These are phyloP conservation scores for Hypotaenidia okinawae DNA, from an alignment of 2,797 vertebrate species.

Conservation along the genomic window DNA sequence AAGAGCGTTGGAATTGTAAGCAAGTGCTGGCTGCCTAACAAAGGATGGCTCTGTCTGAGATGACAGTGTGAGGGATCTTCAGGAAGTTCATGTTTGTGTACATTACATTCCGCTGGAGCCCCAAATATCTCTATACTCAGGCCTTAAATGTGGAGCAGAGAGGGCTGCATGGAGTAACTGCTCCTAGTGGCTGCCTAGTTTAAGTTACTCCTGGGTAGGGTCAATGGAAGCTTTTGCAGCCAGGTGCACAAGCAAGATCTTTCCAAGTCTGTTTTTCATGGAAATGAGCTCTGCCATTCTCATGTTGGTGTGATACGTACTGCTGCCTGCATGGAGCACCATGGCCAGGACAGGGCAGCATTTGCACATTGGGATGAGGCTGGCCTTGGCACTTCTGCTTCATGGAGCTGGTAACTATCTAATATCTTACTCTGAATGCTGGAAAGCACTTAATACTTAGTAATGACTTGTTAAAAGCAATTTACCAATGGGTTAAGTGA, in stretches of 20 bases:
- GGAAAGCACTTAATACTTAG: not conserved
- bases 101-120: not conserved
- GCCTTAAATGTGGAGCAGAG: not conserved
- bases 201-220: rapidly evolving
- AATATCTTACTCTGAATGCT: not conserved
- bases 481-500: not conserved
- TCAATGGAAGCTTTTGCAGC: not conserved
- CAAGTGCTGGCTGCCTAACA: not conserved
- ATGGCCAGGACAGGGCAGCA: rapidly evolving
- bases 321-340: rapidly evolving
- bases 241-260: not conserved
- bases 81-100: not conserved
- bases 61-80: not conserved
- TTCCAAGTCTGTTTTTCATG: not conserved
- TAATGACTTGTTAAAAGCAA: not conserved
- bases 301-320: not conserved
- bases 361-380: not conserved
- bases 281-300: not conserved
- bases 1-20: not conserved
- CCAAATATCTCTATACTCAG: not conserved
- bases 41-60: not conserved
- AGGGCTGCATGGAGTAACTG: not conserved
- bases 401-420: not conserved
- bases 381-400: not conserved
- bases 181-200: not conserved